Conservation (phyloP, 2,113 vertebrate species). For the Tachuris rubrigastra region DNA sequence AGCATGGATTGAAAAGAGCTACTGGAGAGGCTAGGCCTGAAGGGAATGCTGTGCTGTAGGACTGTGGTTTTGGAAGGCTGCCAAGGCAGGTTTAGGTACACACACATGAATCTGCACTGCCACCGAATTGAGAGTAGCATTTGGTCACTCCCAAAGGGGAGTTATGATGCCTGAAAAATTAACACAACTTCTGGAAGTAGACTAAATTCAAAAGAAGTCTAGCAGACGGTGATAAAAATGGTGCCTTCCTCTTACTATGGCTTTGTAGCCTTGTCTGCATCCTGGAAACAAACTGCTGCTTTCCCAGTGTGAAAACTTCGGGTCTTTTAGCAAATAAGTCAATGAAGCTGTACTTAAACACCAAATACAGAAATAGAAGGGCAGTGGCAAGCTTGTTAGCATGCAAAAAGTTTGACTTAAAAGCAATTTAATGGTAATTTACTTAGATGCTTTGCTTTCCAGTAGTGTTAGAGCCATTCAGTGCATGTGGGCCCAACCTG, state of each 20-base stretch:
- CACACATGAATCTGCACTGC: not conserved
- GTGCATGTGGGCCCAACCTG: not conserved
- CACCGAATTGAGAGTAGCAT: not conserved
- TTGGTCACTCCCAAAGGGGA: not conserved
- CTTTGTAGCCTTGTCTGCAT: not conserved
- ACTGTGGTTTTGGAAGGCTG: not conserved
- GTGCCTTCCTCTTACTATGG: not conserved
- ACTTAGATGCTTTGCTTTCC: constrained; percentile 10
- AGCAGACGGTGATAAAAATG: not conserved
- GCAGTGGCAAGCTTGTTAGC: not conserved
- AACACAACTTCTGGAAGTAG: not conserved
- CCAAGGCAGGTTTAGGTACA: not conserved
- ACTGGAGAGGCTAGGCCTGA: not conserved
- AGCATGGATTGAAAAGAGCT: constrained; percentile 7
- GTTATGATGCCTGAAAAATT: not conserved
- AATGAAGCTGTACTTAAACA: not conserved
- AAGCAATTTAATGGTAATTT: not conserved
- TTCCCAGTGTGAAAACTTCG: not conserved
- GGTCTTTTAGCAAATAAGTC: not conserved
- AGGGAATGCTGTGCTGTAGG: not conserved
- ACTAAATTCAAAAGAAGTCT: not conserved
- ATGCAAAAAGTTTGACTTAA: constrained; percentile 3
- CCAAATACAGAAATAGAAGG: constrained; percentile 11
- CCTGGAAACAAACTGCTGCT: not conserved
- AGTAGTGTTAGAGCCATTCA: not conserved